Evolutionary conservation across 64 coral and sea anemone species (phyloP).

Genomic region (Montipora foliosa): DNA sequence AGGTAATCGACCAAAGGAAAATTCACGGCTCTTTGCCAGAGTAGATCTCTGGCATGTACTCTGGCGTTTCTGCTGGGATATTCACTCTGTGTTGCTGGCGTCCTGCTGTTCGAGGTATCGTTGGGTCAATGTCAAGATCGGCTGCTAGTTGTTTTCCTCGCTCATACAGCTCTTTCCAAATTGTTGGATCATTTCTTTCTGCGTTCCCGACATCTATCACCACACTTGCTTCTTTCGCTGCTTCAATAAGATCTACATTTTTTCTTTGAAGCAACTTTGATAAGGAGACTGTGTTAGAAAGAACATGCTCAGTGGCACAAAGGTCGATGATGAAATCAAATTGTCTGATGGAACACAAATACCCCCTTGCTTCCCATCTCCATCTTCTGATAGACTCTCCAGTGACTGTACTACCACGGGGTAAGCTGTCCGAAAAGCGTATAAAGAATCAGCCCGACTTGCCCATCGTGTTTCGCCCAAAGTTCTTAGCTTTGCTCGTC

Average conservation of each 20-base stretch:
- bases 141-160: slow-evolving; percentile 11
- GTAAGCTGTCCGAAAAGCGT: slow-evolving; percentile 25
- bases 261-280: slow-evolving; percentile 80
- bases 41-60: too few relatives aligned
- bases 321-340: too few relatives aligned
- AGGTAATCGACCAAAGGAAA: too few relatives aligned
- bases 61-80: background rate
- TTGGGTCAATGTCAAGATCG: slow-evolving; percentile 22
- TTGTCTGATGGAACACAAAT: slow-evolving; percentile 70
- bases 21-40: too few relatives aligned
- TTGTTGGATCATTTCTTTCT: too few relatives aligned
- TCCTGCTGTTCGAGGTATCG: background rate
- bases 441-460: slow-evolving; percentile 86
- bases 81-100: background rate
- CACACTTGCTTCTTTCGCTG: too few relatives aligned
- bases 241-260: too few relatives aligned
- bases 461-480: slow-evolving; percentile 74
- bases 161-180: too few relatives aligned
- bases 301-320: too few relatives aligned
- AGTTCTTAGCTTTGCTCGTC: slow-evolving; percentile 22
- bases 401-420: slow-evolving; percentile 53
- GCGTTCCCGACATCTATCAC: too few relatives aligned
- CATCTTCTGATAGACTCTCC: slow-evolving; percentile 83
- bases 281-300: slow-evolving; percentile 83
- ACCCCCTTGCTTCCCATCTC: slow-evolving; percentile 84